A percentile compares a stretch with the other conserved stretches of the same genome.
Conservation (phyloP, 2,113 vertebrate genomes). For the Datnioides undecimradiatus region DNA sequence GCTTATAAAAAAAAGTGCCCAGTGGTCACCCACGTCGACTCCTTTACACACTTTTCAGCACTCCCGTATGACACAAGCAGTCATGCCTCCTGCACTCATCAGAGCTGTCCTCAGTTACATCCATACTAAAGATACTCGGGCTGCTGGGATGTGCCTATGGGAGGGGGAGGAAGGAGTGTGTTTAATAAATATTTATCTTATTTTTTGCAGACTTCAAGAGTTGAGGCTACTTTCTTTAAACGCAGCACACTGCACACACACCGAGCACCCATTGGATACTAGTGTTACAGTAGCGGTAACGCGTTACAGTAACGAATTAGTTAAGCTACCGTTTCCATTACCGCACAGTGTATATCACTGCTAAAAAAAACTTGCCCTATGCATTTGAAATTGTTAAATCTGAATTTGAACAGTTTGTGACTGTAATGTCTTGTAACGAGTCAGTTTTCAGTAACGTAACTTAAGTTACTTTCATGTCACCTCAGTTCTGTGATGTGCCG, state of each 20-base stretch:
- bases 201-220: background rate
- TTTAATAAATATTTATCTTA: background rate
- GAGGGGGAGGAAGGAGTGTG: background rate
- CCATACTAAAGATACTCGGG: background rate
- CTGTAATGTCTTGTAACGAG: no score
- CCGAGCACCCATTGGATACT: background rate
- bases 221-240: background rate
- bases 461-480: background rate
- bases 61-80: slow-evolving; percentile 37
- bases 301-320: background rate
- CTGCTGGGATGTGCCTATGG: background rate
- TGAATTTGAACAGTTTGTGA: background rate
- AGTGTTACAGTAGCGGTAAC: background rate
- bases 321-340: background rate
- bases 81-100: background rate
- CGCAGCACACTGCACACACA: background rate
- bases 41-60: slow-evolving; percentile 40
- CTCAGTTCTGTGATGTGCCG: background rate
- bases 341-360: background rate
- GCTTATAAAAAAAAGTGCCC: slow-evolving; percentile 64
- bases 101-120: background rate
- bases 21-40: slow-evolving; percentile 53
- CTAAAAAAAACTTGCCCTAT: background rate
- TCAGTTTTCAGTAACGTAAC: background rate
- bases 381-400: background rate